Evolutionary conservation across 2,113 vertebrate genomes (phyloP).

Genomic region (Thalassarche chlororhynchos): DNA sequence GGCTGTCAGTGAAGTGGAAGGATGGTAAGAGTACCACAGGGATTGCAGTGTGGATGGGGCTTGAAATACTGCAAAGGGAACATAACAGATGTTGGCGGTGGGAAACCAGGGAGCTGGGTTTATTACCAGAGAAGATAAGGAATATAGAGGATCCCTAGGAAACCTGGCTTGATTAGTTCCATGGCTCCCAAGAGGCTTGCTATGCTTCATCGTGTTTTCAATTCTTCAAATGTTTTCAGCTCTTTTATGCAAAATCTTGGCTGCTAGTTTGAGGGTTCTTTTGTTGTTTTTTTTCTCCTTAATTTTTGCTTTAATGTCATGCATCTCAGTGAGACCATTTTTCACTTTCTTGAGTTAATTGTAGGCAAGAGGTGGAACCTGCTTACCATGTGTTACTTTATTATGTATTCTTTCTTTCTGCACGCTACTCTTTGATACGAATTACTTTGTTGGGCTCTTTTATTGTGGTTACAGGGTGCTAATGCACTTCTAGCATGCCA

Average conservation of each 20-base stretch:
- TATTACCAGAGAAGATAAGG: background rate
- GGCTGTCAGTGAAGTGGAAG: background rate
- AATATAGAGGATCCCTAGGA: background rate
- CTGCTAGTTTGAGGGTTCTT: background rate
- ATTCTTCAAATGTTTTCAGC: background rate
- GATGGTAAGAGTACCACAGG: background rate
- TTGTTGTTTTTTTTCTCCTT: background rate
- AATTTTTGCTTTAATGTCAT: slow-evolving; percentile 49
- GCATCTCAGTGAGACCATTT: background rate
- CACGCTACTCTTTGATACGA: background rate
- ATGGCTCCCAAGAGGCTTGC: background rate
- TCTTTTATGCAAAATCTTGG: slow-evolving; percentile 21
- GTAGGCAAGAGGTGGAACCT: background rate
- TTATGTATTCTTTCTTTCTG: slow-evolving; percentile 38
- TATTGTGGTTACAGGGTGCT: slow-evolving; percentile 39
- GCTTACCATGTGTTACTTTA: slow-evolving; percentile 25
- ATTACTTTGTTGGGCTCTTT: slow-evolving; percentile 41
- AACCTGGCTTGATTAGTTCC: background rate
- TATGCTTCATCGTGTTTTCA: background rate
- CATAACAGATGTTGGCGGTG: background rate
- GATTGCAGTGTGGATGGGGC: background rate
- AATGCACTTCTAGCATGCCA: slow-evolving; percentile 42
- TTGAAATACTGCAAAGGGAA: background rate
- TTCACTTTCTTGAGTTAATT: slow-evolving; percentile 12
- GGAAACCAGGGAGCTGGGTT: background rate